Evolutionary conservation across 2,888 invertebrate species (phyloP).

Genomic region (Brassicogethes aeneus): DNA sequence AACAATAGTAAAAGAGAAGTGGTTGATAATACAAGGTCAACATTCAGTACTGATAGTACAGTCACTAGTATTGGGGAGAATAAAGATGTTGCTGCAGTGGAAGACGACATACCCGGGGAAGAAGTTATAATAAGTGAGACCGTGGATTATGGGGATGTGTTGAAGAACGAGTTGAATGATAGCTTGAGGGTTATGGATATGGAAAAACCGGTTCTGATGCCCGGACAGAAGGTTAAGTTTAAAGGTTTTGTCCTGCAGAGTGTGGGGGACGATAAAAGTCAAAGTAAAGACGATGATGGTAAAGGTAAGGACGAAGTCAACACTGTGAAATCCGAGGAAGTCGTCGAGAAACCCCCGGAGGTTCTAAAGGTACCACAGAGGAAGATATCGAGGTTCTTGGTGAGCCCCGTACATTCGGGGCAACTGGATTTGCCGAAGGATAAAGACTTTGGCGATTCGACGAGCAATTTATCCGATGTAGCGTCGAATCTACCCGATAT

Average conservation of each 20-base stretch:
- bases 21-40: slow-evolving; percentile 24
- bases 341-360: slow-evolving; percentile 6
- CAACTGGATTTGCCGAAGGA: slow-evolving; percentile 41
- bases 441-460: slow-evolving; percentile 28
- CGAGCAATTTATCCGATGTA: slow-evolving; percentile 6
- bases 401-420: slow-evolving; percentile 65
- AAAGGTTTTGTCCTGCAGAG: slow-evolving; percentile 33
- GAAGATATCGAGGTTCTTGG: slow-evolving; percentile 73
- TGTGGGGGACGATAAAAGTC: slow-evolving; percentile 1
- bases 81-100: neutral
- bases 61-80: too few species aligned
- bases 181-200: slow-evolving; percentile 28
- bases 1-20: slow-evolving; percentile 19
- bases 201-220: slow-evolving; percentile 20
- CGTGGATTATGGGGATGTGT: slow-evolving; percentile 21
- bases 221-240: slow-evolving; percentile 34
- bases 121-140: slow-evolving; percentile 6
- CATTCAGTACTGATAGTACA: slow-evolving; percentile 26
- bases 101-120: slow-evolving; percentile 6
- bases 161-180: slow-evolving; percentile 28
- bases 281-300: neutral
- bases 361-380: slow-evolving; percentile 45
- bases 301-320: slow-evolving; percentile 3
- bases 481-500: slow-evolving; percentile 4
- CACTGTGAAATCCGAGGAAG: slow-evolving; percentile 4